Conservation (phyloP, 1,140 invertebrate species). For the Sitodiplosis mosellana region DNA sequence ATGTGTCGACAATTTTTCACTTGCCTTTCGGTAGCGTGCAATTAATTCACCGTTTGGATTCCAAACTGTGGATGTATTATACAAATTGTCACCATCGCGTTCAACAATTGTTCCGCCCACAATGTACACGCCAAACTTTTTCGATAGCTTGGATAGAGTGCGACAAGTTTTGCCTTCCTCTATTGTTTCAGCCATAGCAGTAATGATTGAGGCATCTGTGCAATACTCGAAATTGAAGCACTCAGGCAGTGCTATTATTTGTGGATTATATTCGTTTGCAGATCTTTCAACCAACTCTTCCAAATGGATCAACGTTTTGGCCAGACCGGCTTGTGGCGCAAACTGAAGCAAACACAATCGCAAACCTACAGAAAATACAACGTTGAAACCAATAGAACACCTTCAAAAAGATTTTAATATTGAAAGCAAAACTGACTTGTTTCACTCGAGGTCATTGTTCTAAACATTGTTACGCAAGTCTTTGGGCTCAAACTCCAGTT, state of each 20-base stretch:
- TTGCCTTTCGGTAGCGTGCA: conserved; percentile 52
- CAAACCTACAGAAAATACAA: neutral
- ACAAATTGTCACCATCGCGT: conserved; percentile 38
- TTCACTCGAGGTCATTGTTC: no score
- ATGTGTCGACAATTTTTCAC: conserved; percentile 45
- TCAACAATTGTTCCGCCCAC: conserved; percentile 86
- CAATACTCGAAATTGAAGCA: conserved; percentile 58
- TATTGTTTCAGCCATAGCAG: conserved; percentile 42
- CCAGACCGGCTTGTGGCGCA: neutral
- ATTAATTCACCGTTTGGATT: conserved; percentile 56
- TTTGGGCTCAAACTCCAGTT: no score
- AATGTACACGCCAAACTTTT: conserved; percentile 58
- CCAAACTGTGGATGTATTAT: conserved; percentile 86
- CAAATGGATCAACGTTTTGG: neutral
- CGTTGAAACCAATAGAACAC: no score
- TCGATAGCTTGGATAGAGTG: conserved; percentile 53
- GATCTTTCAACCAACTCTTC: conserved; percentile 37
- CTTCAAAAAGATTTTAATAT: no score
- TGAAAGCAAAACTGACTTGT: no score
- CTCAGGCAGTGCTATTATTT: conserved; percentile 70
- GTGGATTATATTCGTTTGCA: conserved; percentile 46
- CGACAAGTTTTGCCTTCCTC: conserved; percentile 53
- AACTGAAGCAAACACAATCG: neutral
- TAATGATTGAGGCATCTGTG: neutral
- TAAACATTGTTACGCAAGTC: no score